These are phyloP conservation scores for Sphaerophoria rueppellii DNA, from an alignment of 2,888 invertebrate genomes.

Conservation along the genomic window DNA sequence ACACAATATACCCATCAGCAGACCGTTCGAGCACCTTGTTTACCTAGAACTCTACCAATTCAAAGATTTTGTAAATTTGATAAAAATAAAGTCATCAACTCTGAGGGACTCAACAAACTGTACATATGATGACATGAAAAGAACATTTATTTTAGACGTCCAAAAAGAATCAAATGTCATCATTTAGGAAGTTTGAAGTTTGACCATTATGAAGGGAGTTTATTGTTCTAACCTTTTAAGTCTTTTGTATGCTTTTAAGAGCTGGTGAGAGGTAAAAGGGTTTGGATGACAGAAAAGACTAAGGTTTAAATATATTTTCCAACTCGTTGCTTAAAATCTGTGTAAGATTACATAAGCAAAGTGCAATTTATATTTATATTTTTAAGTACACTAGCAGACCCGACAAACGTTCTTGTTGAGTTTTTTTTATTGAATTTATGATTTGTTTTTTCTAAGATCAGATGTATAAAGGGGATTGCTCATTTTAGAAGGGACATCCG, in stretches of 20 bases:
- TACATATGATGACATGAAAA: background rate
- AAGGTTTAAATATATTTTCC: no score
- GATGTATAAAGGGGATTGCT: no score
- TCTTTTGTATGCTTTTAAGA: background rate
- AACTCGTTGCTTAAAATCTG: no score
- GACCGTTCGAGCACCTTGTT: background rate
- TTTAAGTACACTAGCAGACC: no score
- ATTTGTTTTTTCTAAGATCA: no score
- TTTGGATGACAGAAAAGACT: background rate
- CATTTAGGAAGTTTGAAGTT: background rate
- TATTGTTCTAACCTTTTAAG: background rate
- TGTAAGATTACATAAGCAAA: no score
- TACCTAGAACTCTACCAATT: background rate
- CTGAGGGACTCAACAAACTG: background rate
- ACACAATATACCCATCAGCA: background rate
- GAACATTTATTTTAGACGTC: background rate
- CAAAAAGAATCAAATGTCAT: background rate
- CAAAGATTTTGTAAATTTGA: constrained; percentile 1
- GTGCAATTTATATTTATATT: no score
- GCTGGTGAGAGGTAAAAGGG: background rate
- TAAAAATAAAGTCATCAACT: background rate
- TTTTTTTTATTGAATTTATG: no score
- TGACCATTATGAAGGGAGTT: background rate
- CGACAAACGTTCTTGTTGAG: no score
- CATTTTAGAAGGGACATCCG: no score